Evolutionary conservation across 1,140 invertebrate genomes (phyloP).

Genomic region (Polypedilum vanderplanki): DNA sequence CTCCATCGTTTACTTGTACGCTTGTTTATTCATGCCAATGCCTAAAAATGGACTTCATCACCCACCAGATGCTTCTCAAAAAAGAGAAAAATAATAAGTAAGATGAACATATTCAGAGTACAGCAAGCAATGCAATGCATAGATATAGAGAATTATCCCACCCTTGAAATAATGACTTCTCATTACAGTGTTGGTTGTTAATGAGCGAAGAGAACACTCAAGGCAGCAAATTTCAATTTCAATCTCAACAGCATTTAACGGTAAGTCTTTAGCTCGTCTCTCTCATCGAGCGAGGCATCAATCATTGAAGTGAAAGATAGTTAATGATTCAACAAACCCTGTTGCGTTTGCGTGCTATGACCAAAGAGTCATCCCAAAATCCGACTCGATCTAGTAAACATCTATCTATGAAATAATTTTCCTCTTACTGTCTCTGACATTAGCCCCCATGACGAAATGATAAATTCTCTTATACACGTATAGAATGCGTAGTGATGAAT

Average conservation of each 20-base stretch:
- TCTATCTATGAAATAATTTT: no score
- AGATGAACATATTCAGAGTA: no score
- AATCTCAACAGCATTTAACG: background rate
- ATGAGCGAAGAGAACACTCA: background rate
- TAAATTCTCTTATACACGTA: background rate
- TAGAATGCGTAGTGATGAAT: background rate
- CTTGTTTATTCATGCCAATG: background rate
- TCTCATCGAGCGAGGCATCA: background rate
- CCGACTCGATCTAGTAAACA: no score
- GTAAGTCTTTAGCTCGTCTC: background rate
- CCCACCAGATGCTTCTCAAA: no score
- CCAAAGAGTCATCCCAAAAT: no score
- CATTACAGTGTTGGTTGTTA: no score
- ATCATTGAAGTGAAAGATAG: conserved; percentile 24
- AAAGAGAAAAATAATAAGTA: no score
- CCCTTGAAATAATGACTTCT: no score
- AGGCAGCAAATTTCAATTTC: background rate
- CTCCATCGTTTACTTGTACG: background rate
- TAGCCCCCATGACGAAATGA: background rate
- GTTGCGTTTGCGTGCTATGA: background rate
- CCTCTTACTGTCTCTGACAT: no score
- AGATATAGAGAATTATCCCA: no score
- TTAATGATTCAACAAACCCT: conserved; percentile 16
- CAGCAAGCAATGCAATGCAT: no score
- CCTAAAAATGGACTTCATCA: no score